Percentiles rank a stretch among this genome's conserved stretches.
Evolutionary conservation across 2,113 vertebrate species (phyloP).

Genomic region (Pelodiscus sinensis): DNA sequence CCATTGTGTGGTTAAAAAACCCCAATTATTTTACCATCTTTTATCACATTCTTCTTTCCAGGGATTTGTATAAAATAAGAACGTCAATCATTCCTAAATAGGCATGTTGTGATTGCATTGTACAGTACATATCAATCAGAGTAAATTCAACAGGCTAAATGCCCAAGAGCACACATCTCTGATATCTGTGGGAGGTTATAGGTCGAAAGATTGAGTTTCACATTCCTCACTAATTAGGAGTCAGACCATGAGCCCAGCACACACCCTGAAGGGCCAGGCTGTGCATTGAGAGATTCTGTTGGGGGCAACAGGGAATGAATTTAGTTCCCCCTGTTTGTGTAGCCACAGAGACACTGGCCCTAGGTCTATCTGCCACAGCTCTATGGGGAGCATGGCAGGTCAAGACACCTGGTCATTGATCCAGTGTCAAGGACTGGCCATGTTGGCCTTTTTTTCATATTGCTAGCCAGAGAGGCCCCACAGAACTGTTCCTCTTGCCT

Average conservation of each 20-base stretch:
- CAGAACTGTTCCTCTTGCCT: neutral
- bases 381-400: neutral
- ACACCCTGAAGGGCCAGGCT: neutral
- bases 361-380: neutral
- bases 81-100: neutral
- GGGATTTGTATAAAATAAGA: neutral
- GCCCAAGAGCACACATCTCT: neutral
- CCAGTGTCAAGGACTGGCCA: neutral
- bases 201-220: neutral
- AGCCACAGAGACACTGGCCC: neutral
- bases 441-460: neutral
- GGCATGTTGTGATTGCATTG: neutral
- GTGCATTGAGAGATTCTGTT: neutral
- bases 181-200: neutral
- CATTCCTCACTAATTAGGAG: neutral
- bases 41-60: neutral
- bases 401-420: neutral
- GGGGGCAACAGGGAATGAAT: neutral
- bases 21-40: neutral
- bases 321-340: neutral
- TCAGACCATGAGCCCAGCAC: neutral
- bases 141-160: neutral
- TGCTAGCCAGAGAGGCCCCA: neutral
- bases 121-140: neutral
- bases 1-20: neutral